Evolutionary conservation across 2,113 vertebrate species (phyloP), one percentile per base, ranked within the genome.

Genomic region (Arothron firmamentum): DNA sequence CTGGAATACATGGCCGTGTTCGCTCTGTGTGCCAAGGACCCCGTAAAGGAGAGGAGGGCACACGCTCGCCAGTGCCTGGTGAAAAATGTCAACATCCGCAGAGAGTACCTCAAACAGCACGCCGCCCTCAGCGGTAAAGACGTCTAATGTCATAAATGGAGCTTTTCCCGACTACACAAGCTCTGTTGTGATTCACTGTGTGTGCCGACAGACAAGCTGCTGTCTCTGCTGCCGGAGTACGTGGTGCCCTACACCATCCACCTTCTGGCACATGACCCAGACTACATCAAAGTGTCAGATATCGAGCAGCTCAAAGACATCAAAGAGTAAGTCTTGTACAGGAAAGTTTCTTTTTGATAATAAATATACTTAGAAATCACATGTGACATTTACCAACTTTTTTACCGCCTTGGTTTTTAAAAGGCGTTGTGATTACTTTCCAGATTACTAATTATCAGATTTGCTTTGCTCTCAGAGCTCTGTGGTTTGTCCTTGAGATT

Each of bases 301-400:
- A 95, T 98, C 13, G 97, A 99, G 75, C 97, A 99, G 83, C 95
- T 99, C 53, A 99, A 99, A 84, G 96, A 99, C 83, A 97, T 99
- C 80, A 99, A 98, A 92, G 97, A 99, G 97, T 99, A 90, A 96
- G 96, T 89, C 0, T 3, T 50, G 16, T 8, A 1, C 7, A 7
- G 6, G 4, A 56, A 28, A 57, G 6, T 6, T 18, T 28, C 5
- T 5, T 28, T 7, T 28, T 5, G 5, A 28, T 5, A 7, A 28
- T 5, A 28, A 28, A 28, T 5, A 28, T 7, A 5, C 25, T 28
- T 28, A 7, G 25, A 5, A 7, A 3, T 28, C 25, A 5, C 25
- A 7, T 28, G 25, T 5, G 6, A 3, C 25, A 28, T 28, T 28
- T 28, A 28, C 25, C 25, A 28, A 5, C 34, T 38, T 38, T 38